Base-by-base conservation (phyloP, 2,113 vertebrate genomes). In the Mohoua ochrocephala region DNA sequence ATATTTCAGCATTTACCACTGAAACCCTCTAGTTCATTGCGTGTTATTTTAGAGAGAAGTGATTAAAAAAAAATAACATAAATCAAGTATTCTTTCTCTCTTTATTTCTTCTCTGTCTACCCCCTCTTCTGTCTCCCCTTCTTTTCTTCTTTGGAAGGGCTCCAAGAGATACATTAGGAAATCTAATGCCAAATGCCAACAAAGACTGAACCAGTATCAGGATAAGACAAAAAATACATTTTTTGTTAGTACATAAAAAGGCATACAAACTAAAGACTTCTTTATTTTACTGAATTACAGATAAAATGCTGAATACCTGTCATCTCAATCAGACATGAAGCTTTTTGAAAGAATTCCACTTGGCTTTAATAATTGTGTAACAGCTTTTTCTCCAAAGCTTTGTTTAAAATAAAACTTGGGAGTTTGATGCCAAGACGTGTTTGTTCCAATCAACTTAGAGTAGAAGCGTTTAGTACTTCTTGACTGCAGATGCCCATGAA, bases 151-250 rank as follows among this genome's bases (percentile, higher is more conserved):
- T 69, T 98, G 95, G 94, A 96, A 87, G 52, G 16, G 4, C 21
- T 96, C 93, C 93, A 95, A 67, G 56, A 84, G 74, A 87, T 70
- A 94, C 76, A 92, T 92, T 94, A 96, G 53, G 80, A 86, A 87
- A 79, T 61, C 54, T 76, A 83, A 73, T 83, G 81, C 52, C 69
- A 77, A 63, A 83, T 95, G 75, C 75, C 93, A 89, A 49, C 74
- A 73, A 90, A 81, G 80, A n/a, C 80, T 70, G 39, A 67, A 57
- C 31, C 41, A 53, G 57, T 54, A 57, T 56, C 56, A 68, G 63
- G 73, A 61, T 39, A 93, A 94, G 52, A 63, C 31, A 78, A 49
- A 42, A 84, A 56, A 37, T 65, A 9, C 20, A 42, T 52, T 63
- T 57, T 80, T 75, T 79, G 10, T 78, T 90, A 89, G 59, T 70